Conservation (phyloP, 2,797 vertebrate genomes). For the Falco biarmicus region DNA sequence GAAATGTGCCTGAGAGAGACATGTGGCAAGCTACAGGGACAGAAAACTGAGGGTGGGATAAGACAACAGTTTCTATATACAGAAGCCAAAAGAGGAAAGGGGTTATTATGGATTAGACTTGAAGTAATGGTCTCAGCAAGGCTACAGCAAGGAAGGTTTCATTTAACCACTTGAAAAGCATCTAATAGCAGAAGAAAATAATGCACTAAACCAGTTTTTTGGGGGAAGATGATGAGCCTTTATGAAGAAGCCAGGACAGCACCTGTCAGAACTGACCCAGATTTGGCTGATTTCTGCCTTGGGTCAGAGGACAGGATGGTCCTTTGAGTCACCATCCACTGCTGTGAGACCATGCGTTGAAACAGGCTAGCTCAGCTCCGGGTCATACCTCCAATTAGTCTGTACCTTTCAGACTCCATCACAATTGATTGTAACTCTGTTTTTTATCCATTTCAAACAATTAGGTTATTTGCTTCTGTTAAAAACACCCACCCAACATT, state of each 20-base stretch:
- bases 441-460: neutral
- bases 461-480: neutral
- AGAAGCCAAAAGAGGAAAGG: neutral
- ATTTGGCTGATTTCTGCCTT: neutral
- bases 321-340: neutral
- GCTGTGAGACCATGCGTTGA: neutral
- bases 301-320: neutral
- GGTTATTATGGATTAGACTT: neutral
- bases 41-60: neutral
- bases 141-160: neutral
- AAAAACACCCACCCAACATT: fast-evolving
- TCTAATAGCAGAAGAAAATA: neutral
- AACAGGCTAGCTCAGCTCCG: neutral
- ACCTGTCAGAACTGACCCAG: neutral
- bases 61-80: neutral
- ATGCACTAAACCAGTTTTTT: neutral
- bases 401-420: neutral
- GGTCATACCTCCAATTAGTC: neutral
- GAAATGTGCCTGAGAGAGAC: neutral
- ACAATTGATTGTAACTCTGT: neutral
- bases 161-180: neutral
- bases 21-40: neutral
- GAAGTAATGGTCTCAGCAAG: neutral
- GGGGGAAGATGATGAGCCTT: neutral
- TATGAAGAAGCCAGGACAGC: neutral